Base-by-base conservation (phyloP, 1,140 invertebrate genomes). In the Mycetomoellerius zeteki region DNA sequence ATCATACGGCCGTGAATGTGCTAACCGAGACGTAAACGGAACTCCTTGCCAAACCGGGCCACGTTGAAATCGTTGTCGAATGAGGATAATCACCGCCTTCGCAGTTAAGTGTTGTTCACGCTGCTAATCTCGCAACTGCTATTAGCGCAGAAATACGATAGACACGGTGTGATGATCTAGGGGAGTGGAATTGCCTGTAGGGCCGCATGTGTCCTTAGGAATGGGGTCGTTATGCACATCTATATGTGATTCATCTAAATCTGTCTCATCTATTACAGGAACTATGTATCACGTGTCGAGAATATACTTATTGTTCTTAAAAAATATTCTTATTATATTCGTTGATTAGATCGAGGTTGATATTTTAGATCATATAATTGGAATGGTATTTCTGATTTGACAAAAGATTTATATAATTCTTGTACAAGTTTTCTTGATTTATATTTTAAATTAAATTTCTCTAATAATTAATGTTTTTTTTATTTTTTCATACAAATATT, bases 31-130 rank as follows among this genome's bases (percentile, higher is more conserved):
- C 86, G 54, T 47, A 84, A 64, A 88, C 84, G 50, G 81, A 65
- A 75, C 64, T 75, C 16, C 27, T 67, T 19, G 60, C 62, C 87
- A 60, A 75, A 76, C 52, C 85, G 76, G 80, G 73, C 56, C 50
- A 76, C 67, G 54, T 69, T 60, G 69, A 37, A 76, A 71, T 81
- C 67, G 62, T 85, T 50, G 58, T 78, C 86, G 14, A 37, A 37
- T 69, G 77, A 81, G 71, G 71, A 89, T 89, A 89, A 89, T 89
- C 75, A 47, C 71, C 82, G 50, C 67, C 87, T 89, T 58, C 30
- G 50, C 71, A 72, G 33, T 27, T 24, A 43, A 54, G 12, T 65
- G 54, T 77, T 62, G 33, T 37, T 37, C 75, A 30, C 73, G 67
- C 24, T 12, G 84, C 75, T 89, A 82, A 89, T 89, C 85, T 82